Base-by-base conservation (phyloP, 2,888 invertebrate species). In the Drosophila kanekoi region DNA sequence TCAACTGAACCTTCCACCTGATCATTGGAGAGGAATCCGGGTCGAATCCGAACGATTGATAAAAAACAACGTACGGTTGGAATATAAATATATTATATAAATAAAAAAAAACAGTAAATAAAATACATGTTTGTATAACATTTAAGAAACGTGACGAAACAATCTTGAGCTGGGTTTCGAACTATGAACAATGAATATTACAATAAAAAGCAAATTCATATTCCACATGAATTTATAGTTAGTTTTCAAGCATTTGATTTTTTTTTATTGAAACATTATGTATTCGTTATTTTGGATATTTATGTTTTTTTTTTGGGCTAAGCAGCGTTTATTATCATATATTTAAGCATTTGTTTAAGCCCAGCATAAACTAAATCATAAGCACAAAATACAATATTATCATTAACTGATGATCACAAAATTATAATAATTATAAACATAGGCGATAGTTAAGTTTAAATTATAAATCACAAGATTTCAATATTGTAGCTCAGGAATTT, bases 211-310 rank as follows among this genome's bases (percentile, higher is more conserved):
- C 23, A 47, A 38, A 8, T 2, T 16, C 2, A 4, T 20, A 18
- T 44, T 10, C 11, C 10, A 40, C 16, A 1, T 44, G 4, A 4
- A 33, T 58, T 64, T 59, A 37, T 52, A 61, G 49, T 44, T 65
- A 49, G 33, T 35, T 74, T 68, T 52, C 43, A 79, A 84, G 81
- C 85, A 61, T 71, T 84, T 73, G 32, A 43, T 68, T 69, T 59
- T 68, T 69, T 59, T 57, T 79, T 77, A 74, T 71, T 79, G 72
- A 81, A 83, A 81, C 68, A 67, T 72, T 53, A 58, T 56, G 33
- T 44, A n/a, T 37, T 16, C 28, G 28, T 28, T 8, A 2, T 23
- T 6, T 1, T 13, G 16, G 41, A 33, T 3, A 28, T 28, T 8
- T 28, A 1, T 28, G 0, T 52, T 44, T 20, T 45, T 18, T 49